Base-by-base conservation (phyloP, 2,888 invertebrate genomes). In the Lithophane socia region DNA sequence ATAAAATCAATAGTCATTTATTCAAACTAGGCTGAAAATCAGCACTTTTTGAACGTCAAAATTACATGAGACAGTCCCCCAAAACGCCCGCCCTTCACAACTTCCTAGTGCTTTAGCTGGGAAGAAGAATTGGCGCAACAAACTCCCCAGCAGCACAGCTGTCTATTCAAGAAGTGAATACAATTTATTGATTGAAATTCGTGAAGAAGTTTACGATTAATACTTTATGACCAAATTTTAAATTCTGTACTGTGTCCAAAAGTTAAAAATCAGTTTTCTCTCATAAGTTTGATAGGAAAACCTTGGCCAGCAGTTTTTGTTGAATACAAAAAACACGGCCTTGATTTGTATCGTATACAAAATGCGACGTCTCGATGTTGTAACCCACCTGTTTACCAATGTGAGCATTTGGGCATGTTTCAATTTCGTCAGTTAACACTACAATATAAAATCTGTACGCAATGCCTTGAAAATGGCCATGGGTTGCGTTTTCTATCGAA, bases 401-500 rank as follows among this genome's bases (percentile, higher is more conserved):
- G 52, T 69, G 58, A 72, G 47, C 37, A 80, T 80, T 81, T 54
- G 54, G 13, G 29, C 29, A 68, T 69, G 56, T 60, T 44, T 65
- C 49, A 49, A 54, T 78, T 58, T 64, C 61, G 13, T 54, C 54
- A 63, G 66, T 63, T 67, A 60, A 21, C 67, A 61, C 52, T 56
- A 60, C 61, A 66, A 13, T 52, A 60, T 42, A 49, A 49, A 47
- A 81, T 69, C n/a, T 21, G 13, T 64, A 71, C 68, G 54, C 42
- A 82, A 47, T 77, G 24, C 77, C 58, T 85, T 74, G 68, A 54
- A 77, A 54, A 82, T 44, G 72, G 54, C 74, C 86, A 24, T 83
- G 82, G 63, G 5, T 44, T 52, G 49, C 21, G 65, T 54, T 65
- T 63, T 63, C 13, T 68, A 67, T 64, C 49, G 44, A 65, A 52